Percentiles rank a stretch among this genome's conserved stretches.
phyloP scores from a whole-genome alignment of 2,113 vertebrate species.

The Elachura formosa region DNA sequence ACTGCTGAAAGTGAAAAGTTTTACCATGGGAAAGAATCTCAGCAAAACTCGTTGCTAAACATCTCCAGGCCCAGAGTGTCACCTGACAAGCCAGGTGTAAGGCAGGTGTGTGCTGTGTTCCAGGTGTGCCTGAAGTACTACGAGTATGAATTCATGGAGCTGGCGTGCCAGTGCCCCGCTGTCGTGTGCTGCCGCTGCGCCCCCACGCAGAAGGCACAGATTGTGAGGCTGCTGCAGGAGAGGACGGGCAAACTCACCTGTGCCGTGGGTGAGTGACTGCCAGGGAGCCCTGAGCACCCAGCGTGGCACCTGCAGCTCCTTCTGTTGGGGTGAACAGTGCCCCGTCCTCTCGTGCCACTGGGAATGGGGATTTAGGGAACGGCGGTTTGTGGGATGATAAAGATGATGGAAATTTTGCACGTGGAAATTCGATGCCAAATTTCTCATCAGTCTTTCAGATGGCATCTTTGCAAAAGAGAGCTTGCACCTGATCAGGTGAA shows the following conservation, averaged over 20 bases:
- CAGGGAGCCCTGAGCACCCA: fast-evolving
- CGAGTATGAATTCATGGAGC: constrained; percentile 96
- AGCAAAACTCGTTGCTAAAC: too few relatives aligned
- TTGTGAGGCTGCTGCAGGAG: constrained; percentile 90
- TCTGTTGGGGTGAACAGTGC: fast-evolving
- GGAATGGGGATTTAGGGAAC: neutral
- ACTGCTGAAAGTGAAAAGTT: too few relatives aligned
- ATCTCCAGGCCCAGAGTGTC: too few relatives aligned
- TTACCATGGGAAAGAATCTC: too few relatives aligned
- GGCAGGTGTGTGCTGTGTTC: neutral
- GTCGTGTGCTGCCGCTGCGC: constrained; percentile 95
- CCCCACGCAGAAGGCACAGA: constrained; percentile 95
- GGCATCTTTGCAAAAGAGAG: neutral
- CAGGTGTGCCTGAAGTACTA: constrained; percentile 94
- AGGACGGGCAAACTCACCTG: constrained; percentile 93
- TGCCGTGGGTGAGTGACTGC: constrained; percentile 80
- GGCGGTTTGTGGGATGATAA: fast-evolving
- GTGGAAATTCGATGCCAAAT: neutral
- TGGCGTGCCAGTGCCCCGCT: constrained; percentile 93
- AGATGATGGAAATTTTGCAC: neutral
- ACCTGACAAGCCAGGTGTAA: too few relatives aligned
- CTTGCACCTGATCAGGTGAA: neutral
- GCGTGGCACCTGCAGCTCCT: fast-evolving
- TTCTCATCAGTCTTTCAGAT: neutral
- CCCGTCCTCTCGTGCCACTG: fast-evolving